phyloP scores from a whole-genome alignment of 2,113 vertebrate genomes.

The Hyla sarda region DNA sequence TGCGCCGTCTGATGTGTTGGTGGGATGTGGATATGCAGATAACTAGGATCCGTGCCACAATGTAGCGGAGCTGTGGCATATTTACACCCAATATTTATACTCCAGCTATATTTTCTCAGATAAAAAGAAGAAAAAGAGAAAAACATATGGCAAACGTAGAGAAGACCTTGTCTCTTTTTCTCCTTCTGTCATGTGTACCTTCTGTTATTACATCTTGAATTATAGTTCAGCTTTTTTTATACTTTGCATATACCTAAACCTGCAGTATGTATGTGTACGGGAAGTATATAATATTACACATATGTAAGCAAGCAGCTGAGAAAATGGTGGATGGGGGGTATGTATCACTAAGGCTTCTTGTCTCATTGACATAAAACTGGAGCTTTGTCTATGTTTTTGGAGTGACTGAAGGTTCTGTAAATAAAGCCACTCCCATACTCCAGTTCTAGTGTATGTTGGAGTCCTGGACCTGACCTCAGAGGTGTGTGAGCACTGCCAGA shows the following conservation, averaged over 20 bases:
- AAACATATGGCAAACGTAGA: slow-evolving; percentile 41
- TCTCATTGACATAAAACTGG: too few species aligned
- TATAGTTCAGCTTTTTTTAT: slow-evolving; percentile 1
- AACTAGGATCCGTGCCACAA: slow-evolving; percentile 6
- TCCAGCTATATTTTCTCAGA: slow-evolving; percentile 27
- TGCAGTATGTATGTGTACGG: background rate
- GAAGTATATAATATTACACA: too few species aligned
- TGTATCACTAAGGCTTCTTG: too few species aligned
- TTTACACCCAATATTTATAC: slow-evolving; percentile 51
- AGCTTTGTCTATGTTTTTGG: too few species aligned
- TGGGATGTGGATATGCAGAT: slow-evolving; percentile 26
- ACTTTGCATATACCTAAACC: background rate
- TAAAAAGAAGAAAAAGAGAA: slow-evolving; percentile 26
- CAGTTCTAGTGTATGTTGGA: too few species aligned
- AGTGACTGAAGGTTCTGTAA: too few species aligned
- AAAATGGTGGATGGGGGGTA: too few species aligned
- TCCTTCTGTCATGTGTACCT: slow-evolving; percentile 23
- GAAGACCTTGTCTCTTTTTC: slow-evolving; percentile 24
- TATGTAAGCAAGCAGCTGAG: too few species aligned
- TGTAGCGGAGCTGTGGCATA: slow-evolving; percentile 22
- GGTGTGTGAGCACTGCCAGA: too few species aligned
- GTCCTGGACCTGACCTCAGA: too few species aligned
- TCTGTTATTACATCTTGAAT: slow-evolving; percentile 23
- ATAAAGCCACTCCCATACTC: too few species aligned
- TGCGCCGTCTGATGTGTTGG: background rate